Conservation (phyloP, 35 echinoderm and acorn worm genomes). For the Acanthaster planci region DNA sequence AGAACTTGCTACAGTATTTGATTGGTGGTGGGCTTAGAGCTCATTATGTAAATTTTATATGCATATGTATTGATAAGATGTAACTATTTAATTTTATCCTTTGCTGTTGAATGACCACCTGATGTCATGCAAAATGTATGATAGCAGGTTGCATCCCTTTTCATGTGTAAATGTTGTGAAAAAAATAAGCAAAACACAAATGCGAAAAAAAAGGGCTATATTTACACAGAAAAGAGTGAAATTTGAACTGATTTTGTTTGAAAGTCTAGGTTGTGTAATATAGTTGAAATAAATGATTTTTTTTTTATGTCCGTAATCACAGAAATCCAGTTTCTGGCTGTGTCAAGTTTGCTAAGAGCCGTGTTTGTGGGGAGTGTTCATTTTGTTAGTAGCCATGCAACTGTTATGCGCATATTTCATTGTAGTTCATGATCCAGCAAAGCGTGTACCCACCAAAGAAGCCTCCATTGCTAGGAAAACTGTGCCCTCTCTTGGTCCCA, state of each 20-base stretch:
- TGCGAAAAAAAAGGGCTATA: neutral
- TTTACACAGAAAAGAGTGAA: neutral
- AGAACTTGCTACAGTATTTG: neutral
- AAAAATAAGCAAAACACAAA: neutral
- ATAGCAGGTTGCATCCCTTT: neutral
- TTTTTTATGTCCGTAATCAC: slow-evolving; percentile 27
- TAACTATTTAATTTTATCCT: slow-evolving; percentile 11
- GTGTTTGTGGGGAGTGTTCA: no score
- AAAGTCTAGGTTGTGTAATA: slow-evolving; percentile 16
- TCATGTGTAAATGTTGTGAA: slow-evolving; percentile 8
- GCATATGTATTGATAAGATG: slow-evolving; percentile 14
- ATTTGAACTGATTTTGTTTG: neutral
- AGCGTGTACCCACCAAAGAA: no score
- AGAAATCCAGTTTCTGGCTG: neutral
- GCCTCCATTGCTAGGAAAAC: no score
- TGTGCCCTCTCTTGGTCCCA: no score
- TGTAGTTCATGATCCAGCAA: no score
- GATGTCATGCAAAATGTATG: neutral
- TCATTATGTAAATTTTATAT: slow-evolving; percentile 20
- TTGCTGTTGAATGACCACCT: neutral
- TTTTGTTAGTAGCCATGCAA: no score
- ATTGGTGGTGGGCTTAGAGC: slow-evolving; percentile 1
- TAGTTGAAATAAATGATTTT: slow-evolving; percentile 35
- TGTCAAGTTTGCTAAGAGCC: neutral
- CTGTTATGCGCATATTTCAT: no score